Base-by-base conservation (phyloP, 2,888 invertebrate genomes). In the Apodemia duryi region DNA sequence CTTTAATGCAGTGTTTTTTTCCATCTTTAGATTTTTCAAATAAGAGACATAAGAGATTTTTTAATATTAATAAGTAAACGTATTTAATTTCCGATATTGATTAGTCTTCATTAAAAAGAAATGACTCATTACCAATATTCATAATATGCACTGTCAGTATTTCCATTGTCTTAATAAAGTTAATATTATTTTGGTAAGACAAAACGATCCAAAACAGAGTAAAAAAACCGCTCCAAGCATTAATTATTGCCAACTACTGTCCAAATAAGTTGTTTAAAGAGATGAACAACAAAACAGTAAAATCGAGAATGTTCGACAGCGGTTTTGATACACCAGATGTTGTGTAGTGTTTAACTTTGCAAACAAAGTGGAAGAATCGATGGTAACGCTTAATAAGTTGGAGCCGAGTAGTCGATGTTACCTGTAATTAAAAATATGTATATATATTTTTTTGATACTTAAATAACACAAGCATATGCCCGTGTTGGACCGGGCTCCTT, bases 351-450 rank as follows among this genome's bases (percentile, higher is more conserved):
- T 46, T 28, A 35, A 57, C n/a, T 63, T 61, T 29, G 64, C 64
- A 64, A 64, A 61, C 61, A 49, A 65, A 60, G 13, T 51, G 38
- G 35, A 51, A 65, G 51, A 28, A 65, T 9, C 21, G n/a, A 51
- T 62, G 35, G 63, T 38, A 61, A 63, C 62, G 68, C 74, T 93
- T 94, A 95, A 80, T 95, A 95, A 71, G 95, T 95, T 64, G 95
- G 95, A 63, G 95, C 95, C 77, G 95, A 94, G 85, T 95, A 95
- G 81, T 95, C 95, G 71, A 94, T 93, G 79, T 94, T 93, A 75
- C 94, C 95, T 94, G 92, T 65, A 92, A 92, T 66, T 64, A 67
- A 69, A 72, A 66, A 67, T 62, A n/a, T 57, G 29, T 41, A 29
- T 41, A 28, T 41, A 29, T 41, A 28, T 35, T 35, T 35, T 35